Evolutionary conservation across 2,888 invertebrate genomes (phyloP).

Genomic region (Caenorhabditis wallacei): DNA sequence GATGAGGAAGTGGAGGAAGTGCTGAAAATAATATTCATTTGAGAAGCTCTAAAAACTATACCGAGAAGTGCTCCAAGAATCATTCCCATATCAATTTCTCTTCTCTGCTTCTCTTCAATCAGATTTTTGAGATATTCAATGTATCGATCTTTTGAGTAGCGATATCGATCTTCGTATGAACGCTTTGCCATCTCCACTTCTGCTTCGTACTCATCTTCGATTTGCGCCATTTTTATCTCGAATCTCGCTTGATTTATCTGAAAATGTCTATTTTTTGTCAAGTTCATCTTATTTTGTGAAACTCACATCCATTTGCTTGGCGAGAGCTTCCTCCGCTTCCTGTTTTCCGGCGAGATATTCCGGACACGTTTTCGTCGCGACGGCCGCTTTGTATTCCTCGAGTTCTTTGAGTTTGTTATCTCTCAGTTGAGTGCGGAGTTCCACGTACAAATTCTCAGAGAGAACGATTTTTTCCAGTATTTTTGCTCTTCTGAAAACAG

Average conservation of each 20-base stretch:
- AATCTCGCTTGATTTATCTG: slow-evolving; percentile 15
- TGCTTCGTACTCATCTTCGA: slow-evolving; percentile 37
- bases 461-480: slow-evolving; percentile 12
- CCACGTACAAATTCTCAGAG: slow-evolving; percentile 27
- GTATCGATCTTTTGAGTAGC: slow-evolving; percentile 24
- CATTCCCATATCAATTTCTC: not conserved
- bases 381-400: not conserved
- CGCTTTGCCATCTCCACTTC: slow-evolving; percentile 24
- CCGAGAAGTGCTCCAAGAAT: slow-evolving; percentile 16
- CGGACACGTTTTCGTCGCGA: not conserved
- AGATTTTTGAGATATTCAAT: slow-evolving; percentile 28
- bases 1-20: not conserved
- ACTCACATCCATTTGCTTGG: slow-evolving; percentile 12
- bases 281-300: not conserved
- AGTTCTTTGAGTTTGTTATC: slow-evolving; percentile 10
- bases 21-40: slow-evolving; percentile 2
- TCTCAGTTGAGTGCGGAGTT: slow-evolving; percentile 16
- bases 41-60: too few species aligned
- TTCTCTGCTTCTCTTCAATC: slow-evolving; percentile 29
- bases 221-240: slow-evolving; percentile 40
- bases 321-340: slow-evolving; percentile 1
- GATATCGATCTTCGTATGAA: slow-evolving; percentile 24
- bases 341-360: slow-evolving; percentile 16
- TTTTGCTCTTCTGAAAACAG: slow-evolving; percentile 31
- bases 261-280: not conserved